Conservation (phyloP, 1,140 invertebrate genomes). For the Reticulitermes speratus region DNA sequence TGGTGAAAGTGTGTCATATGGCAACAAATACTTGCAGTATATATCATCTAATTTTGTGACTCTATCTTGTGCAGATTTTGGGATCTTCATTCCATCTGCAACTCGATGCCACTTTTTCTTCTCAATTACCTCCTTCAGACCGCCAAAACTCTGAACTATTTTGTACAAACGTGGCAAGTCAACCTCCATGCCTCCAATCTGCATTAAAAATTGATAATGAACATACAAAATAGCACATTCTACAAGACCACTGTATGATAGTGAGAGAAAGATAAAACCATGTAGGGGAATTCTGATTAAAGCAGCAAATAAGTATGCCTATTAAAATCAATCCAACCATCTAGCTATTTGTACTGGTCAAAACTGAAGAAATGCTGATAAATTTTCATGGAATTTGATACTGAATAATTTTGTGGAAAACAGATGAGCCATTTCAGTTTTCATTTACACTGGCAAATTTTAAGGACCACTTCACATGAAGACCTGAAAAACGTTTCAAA, state of each 20-base stretch:
- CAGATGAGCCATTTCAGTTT: no score
- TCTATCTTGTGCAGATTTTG: constrained; percentile 78
- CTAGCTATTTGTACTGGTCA: no score
- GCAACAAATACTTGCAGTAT: constrained; percentile 91
- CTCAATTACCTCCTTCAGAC: constrained; percentile 85
- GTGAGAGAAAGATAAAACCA: neutral
- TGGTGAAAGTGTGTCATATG: constrained; percentile 82
- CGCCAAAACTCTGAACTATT: constrained; percentile 81
- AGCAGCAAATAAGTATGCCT: no score
- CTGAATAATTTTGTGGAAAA: no score
- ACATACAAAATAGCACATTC: neutral
- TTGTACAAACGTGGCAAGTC: constrained; percentile 84
- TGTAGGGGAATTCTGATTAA: no score
- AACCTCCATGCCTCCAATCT: constrained; percentile 87
- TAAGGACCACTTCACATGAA: no score
- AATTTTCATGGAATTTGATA: no score
- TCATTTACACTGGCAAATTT: no score
- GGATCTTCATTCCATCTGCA: constrained; percentile 84
- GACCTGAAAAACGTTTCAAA: no score
- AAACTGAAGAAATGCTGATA: no score
- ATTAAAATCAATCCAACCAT: no score
- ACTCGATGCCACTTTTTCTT: constrained; percentile 89
- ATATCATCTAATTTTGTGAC: constrained; percentile 85
- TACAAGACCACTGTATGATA: neutral
- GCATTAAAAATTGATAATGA: constrained; percentile 34